Conservation (phyloP, 92 coral and sea anemone species). For the Blastomussa wellsi region DNA sequence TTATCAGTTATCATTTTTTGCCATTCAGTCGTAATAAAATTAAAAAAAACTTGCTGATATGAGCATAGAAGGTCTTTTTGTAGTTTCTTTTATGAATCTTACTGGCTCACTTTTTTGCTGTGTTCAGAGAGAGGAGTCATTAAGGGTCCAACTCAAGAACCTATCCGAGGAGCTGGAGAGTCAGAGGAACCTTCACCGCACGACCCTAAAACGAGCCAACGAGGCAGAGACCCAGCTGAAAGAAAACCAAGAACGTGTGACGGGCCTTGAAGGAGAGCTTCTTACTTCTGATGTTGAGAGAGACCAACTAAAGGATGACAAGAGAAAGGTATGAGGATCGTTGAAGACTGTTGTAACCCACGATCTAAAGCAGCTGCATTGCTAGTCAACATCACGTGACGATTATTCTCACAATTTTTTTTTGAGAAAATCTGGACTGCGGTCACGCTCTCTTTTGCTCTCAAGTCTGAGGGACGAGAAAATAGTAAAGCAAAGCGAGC, state of each 20-base stretch:
- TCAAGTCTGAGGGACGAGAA: too few relatives aligned
- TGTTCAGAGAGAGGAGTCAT: conserved; percentile 79
- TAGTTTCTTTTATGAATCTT: not conserved
- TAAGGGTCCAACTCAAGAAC: conserved; percentile 74
- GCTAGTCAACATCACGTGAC: too few relatives aligned
- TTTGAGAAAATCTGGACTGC: not conserved
- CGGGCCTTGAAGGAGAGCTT: conserved; percentile 94
- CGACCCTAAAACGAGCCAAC: conserved; percentile 91
- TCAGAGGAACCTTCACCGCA: conserved; percentile 88
- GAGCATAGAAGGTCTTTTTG: not conserved
- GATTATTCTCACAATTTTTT: not conserved
- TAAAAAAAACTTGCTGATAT: not conserved
- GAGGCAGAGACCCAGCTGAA: conserved; percentile 91
- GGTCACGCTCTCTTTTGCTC: too few relatives aligned
- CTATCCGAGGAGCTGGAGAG: conserved; percentile 93
- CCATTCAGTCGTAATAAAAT: too few relatives aligned
- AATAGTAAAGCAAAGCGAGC: too few relatives aligned
- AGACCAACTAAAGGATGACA: conserved; percentile 88
- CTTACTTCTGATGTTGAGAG: conserved; percentile 95
- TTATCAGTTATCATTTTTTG: too few relatives aligned
- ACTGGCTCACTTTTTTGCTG: not conserved
- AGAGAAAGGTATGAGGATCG: conserved; percentile 79
- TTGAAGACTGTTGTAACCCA: not conserved
- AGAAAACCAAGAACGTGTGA: conserved; percentile 82
- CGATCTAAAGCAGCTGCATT: not conserved